These are phyloP conservation scores for Oreochromis tanganicae DNA, from an alignment of 2,113 vertebrate genomes.

Conservation along the genomic window DNA sequence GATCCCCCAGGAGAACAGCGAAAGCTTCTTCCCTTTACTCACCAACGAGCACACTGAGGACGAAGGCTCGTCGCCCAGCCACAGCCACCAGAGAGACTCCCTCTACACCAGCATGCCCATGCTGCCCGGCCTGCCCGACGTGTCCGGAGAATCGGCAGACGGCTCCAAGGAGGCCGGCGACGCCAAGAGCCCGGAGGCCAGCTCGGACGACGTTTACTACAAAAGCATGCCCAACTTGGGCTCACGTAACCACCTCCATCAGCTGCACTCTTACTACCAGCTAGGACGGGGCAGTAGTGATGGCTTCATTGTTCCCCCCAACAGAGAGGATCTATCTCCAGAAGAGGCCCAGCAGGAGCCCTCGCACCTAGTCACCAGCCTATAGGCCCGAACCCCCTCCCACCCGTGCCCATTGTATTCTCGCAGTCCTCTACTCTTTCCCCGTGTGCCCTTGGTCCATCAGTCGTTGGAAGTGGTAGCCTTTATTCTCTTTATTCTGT, in stretches of 20 bases:
- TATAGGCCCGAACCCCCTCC: conserved; percentile 73
- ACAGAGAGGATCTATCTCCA: conserved; percentile 83
- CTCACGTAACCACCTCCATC: conserved; percentile 88
- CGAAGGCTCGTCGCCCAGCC: conserved; percentile 78
- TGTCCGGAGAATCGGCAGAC: conserved; percentile 59
- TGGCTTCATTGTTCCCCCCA: conserved; percentile 88
- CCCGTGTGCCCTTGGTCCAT: conserved; percentile 66
- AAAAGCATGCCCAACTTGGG: conserved; percentile 99
- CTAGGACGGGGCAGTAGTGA: conserved; percentile 95
- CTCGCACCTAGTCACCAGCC: conserved; percentile 94
- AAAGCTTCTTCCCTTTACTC: conserved; percentile 94
- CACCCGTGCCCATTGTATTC: conserved; percentile 14
- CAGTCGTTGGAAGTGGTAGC: conserved; percentile 80
- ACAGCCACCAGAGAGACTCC: conserved; percentile 83
- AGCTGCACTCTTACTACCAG: conserved; percentile 96
- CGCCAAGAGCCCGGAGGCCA: conserved; percentile 57
- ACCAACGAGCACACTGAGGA: conserved; percentile 87
- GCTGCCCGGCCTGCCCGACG: conserved; percentile 77
- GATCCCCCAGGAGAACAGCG: conserved; percentile 93
- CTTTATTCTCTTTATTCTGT: conserved; percentile 77
- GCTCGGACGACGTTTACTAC: conserved; percentile 90
- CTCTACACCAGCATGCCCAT: conserved; percentile 95
- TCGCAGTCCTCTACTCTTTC: conserved; percentile 5
- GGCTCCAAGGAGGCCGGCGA: conserved; percentile 54
- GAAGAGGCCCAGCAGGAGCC: conserved; percentile 82